Conservation (phyloP, 2,113 vertebrate genomes). For the Stictonetta naevosa region DNA sequence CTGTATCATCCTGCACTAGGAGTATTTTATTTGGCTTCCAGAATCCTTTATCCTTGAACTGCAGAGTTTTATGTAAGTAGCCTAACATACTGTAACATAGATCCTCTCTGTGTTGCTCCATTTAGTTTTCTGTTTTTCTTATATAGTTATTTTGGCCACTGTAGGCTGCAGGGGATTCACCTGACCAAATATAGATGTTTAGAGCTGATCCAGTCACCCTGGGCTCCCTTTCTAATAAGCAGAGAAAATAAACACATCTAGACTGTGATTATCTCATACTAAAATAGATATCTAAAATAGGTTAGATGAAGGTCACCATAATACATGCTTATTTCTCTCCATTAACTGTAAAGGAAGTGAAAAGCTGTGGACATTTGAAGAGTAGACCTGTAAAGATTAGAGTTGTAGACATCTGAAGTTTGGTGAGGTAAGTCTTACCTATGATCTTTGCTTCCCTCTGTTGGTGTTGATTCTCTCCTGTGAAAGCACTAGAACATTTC, state of each 20-base stretch:
- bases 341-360: background rate
- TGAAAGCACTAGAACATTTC: background rate
- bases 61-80: background rate
- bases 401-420: background rate
- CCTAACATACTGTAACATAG: background rate
- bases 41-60: background rate
- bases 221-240: slow-evolving; percentile 32
- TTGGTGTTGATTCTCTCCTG: background rate
- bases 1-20: background rate
- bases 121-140: slow-evolving; percentile 34
- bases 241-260: slow-evolving; percentile 37
- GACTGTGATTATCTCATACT: slow-evolving; percentile 18
- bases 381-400: background rate
- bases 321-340: background rate
- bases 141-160: background rate
- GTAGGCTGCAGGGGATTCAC: slow-evolving; percentile 9
- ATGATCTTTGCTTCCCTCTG: background rate
- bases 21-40: background rate
- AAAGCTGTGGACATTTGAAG: background rate
- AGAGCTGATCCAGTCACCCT: slow-evolving; percentile 7
- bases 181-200: slow-evolving; percentile 66
- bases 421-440: background rate
- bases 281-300: slow-evolving; percentile 33
- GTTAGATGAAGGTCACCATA: slow-evolving; percentile 1
- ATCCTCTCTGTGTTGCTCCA: background rate